These are phyloP conservation scores for Andinoacara biseriatus DNA, from an alignment of 2,113 vertebrate species.

Conservation along the genomic window DNA sequence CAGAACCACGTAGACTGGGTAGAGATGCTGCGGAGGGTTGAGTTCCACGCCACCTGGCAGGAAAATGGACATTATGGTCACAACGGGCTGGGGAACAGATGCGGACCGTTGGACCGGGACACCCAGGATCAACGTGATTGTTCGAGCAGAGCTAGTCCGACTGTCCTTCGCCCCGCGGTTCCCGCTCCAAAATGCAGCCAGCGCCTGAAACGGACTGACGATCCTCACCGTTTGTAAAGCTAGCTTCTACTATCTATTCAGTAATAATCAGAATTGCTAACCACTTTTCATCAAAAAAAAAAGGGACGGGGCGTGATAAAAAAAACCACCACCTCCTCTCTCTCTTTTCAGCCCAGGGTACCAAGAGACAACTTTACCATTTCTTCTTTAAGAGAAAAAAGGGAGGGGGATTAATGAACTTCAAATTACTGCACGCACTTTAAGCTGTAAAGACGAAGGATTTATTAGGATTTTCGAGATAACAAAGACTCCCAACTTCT, in stretches of 20 bases:
- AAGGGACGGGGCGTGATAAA: conserved; percentile 72
- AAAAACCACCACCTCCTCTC: conserved; percentile 82
- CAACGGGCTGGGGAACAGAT: conserved; percentile 15
- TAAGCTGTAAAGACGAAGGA: conserved; percentile 99
- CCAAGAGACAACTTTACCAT: conserved; percentile 90
- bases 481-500: conserved; percentile 98
- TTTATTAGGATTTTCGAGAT: conserved; percentile 99
- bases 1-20: conserved; percentile 87
- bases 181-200: conserved; percentile 41
- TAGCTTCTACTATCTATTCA: conserved; percentile 84
- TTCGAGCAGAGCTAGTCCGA: conserved; percentile 64
- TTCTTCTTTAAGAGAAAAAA: conserved; percentile 91
- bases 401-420: conserved; percentile 94
- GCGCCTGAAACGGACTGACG: conserved; percentile 44
- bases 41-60: conserved; percentile 83
- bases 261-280: conserved; percentile 92
- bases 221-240: conserved; percentile 57
- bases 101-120: conserved; percentile 8
- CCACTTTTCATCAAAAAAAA: conserved; percentile 86
- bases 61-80: conserved; percentile 71
- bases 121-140: conserved; percentile 50
- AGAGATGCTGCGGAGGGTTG: conserved; percentile 66
- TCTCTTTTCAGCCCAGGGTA: conserved; percentile 84
- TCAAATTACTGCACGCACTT: conserved; percentile 93
- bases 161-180: conserved; percentile 36